Conservation (phyloP, 1,140 invertebrate genomes). For the Lepidurus packardi region DNA sequence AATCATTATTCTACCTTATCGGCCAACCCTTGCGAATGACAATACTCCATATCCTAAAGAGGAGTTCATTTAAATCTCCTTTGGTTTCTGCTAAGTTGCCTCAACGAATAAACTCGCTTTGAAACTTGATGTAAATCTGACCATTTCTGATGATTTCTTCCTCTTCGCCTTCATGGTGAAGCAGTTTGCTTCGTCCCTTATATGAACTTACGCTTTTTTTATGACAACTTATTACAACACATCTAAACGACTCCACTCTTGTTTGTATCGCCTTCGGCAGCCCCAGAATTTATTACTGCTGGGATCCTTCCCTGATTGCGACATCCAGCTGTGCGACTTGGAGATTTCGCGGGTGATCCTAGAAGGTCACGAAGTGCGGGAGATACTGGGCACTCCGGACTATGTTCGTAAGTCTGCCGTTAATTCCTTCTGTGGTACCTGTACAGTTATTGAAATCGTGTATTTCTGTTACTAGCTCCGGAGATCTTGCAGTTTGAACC, state of each 20-base stretch:
- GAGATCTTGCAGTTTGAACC: constrained; percentile 68
- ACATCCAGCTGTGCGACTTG: constrained; percentile 70
- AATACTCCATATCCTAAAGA: too few relatives aligned
- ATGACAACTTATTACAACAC: too few relatives aligned
- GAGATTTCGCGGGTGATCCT: constrained; percentile 64
- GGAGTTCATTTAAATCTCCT: too few relatives aligned
- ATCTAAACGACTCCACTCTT: not conserved
- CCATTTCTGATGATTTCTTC: too few relatives aligned
- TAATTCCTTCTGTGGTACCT: not conserved
- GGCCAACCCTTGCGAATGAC: too few relatives aligned
- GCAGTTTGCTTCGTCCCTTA: too few relatives aligned
- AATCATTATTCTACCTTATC: constrained; percentile 33
- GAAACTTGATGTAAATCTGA: too few relatives aligned
- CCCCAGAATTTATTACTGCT: constrained; percentile 70
- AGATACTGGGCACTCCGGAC: constrained; percentile 72
- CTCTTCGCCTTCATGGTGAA: too few relatives aligned
- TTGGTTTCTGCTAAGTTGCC: too few relatives aligned
- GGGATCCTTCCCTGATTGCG: constrained; percentile 60
- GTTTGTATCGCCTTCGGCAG: constrained; percentile 46
- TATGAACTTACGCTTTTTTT: too few relatives aligned
- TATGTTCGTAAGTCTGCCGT: constrained; percentile 61
- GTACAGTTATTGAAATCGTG: not conserved
- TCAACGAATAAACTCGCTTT: too few relatives aligned
- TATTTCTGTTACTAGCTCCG: constrained; percentile 56
- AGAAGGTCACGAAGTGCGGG: constrained; percentile 60